Evolutionary conservation across 2,797 vertebrate genomes (phyloP).

Genomic region (Gallinago stenura): DNA sequence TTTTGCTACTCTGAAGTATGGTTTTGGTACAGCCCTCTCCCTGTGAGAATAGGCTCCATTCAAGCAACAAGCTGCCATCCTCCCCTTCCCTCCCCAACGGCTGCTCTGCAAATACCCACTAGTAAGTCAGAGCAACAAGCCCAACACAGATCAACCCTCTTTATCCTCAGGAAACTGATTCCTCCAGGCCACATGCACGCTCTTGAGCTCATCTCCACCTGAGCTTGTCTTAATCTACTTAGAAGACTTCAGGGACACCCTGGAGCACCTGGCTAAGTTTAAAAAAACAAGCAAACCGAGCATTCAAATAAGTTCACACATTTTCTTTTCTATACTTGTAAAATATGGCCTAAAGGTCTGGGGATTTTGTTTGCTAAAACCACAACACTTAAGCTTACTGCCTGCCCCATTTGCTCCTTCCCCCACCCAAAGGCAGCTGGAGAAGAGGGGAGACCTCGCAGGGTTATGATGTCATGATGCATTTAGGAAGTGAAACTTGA

Average conservation of each 20-base stretch:
- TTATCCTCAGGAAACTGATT: not conserved
- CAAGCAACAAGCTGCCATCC: not conserved
- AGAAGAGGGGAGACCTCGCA: not conserved
- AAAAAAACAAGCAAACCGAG: not conserved
- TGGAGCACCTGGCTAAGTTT: not conserved
- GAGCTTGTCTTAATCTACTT: slow-evolving; percentile 9
- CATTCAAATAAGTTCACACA: not conserved
- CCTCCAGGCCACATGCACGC: accelerated
- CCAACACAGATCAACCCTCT: not conserved
- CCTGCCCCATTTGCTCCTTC: not conserved
- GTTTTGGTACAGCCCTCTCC: not conserved
- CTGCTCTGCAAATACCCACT: not conserved
- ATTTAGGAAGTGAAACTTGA: not conserved
- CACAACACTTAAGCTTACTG: not conserved
- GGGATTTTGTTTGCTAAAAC: not conserved
- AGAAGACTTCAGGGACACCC: slow-evolving; percentile 7
- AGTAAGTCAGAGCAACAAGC: not conserved
- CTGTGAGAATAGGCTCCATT: accelerated
- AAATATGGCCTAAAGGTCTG: not conserved
- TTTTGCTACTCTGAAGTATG: accelerated
- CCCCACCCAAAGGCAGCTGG: not conserved
- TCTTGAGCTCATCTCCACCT: not conserved
- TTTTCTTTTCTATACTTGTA: not conserved
- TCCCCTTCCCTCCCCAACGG: not conserved
- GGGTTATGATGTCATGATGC: not conserved